phyloP scores from a whole-genome alignment of 2,797 vertebrate genomes.

The Pangasius krempfi region DNA sequence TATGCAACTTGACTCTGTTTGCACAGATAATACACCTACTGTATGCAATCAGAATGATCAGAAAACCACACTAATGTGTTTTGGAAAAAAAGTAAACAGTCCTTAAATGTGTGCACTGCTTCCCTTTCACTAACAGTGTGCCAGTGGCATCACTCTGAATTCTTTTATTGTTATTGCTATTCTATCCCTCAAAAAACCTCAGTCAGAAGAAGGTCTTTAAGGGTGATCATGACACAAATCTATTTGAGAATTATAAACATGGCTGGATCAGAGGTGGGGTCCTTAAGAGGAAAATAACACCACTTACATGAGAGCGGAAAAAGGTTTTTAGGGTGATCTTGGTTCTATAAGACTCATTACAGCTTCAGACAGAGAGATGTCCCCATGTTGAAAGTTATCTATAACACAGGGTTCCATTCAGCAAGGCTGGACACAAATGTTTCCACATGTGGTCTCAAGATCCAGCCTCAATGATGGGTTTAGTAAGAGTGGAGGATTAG shows the following conservation, averaged over 20 bases:
- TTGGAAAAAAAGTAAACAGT: background rate
- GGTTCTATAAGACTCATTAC: slow-evolving; percentile 73
- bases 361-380: slow-evolving; percentile 67
- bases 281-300: slow-evolving; percentile 65
- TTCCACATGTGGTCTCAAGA: slow-evolving; percentile 85
- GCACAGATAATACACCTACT: background rate
- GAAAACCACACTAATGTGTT: background rate
- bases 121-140: background rate
- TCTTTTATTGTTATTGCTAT: background rate
- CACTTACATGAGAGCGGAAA: slow-evolving; percentile 69
- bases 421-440: slow-evolving; percentile 85
- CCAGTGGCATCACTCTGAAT: background rate
- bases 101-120: background rate
- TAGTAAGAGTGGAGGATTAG: slow-evolving; percentile 65
- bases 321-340: slow-evolving; percentile 65
- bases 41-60: background rate
- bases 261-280: slow-evolving; percentile 52
- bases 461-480: slow-evolving; percentile 57
- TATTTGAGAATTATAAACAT: slow-evolving; percentile 29
- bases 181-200: background rate
- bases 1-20: background rate
- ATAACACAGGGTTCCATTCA: slow-evolving; percentile 90
- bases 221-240: background rate
- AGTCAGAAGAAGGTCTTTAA: background rate
- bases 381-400: slow-evolving; percentile 74